These are phyloP conservation scores for Carpatolechia fugitivella DNA, from an alignment of 2,888 invertebrate genomes.

Conservation along the genomic window DNA sequence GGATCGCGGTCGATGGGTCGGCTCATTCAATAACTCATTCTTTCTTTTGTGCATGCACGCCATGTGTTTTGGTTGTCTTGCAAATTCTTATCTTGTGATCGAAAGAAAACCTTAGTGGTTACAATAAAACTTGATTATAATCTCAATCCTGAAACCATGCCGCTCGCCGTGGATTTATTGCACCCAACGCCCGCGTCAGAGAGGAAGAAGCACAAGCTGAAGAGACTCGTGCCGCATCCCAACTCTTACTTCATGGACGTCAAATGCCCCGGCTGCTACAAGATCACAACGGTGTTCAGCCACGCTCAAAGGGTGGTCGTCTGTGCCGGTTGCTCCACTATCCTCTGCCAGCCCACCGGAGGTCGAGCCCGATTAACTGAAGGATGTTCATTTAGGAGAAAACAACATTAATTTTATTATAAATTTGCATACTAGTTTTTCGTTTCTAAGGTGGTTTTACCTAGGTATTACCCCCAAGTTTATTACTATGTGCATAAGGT, in stretches of 20 bases:
- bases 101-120: no score
- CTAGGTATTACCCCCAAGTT: no score
- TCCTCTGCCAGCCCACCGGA: conserved; percentile 99
- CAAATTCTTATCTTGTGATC: conserved; percentile 13
- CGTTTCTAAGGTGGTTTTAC: no score
- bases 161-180: conserved; percentile 97
- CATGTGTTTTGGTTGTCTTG: not conserved
- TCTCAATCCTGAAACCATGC: conserved; percentile 34
- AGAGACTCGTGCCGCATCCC: conserved; percentile 98
- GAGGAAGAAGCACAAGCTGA: conserved; percentile 97
- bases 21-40: no score
- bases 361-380: conserved; percentile 99
- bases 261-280: conserved; percentile 99
- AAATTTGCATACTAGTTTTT: no score
- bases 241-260: conserved; percentile 99
- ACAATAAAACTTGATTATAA: not conserved
- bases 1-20: no score
- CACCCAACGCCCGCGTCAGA: conserved; percentile 98
- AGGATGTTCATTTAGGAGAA: conserved; percentile 98
- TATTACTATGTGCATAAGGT: no score
- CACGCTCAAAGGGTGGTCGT: conserved; percentile 99
- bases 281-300: conserved; percentile 99
- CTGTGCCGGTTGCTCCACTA: conserved; percentile 98
- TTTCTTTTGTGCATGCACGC: no score
- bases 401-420: conserved; percentile 88